Percentiles rank a stretch among this genome's conserved stretches.
These are phyloP conservation scores for Noctuana brunneofusca DNA, from an alignment of 2,888 invertebrate genomes.

Conservation along the genomic window DNA sequence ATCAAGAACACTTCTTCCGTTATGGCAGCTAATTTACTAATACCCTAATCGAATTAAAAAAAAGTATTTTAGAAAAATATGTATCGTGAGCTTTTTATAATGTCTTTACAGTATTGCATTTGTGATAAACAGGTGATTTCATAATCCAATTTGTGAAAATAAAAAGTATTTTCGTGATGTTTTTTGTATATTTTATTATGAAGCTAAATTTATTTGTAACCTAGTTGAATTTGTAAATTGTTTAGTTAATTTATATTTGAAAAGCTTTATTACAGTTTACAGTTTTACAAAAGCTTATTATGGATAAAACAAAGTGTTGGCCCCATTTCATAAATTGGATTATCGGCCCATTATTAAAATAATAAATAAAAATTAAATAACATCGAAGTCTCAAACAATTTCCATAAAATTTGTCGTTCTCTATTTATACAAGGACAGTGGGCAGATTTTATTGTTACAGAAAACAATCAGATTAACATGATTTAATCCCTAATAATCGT, in stretches of 20 bases:
- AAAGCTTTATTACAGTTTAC: slow-evolving; percentile 58
- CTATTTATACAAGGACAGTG: slow-evolving; percentile 41
- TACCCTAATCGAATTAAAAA: slow-evolving; percentile 52
- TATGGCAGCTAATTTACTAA: slow-evolving; percentile 41
- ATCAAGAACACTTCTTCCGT: slow-evolving; percentile 43
- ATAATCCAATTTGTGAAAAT: slow-evolving; percentile 56
- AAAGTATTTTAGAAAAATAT: slow-evolving; percentile 48
- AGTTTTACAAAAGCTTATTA: slow-evolving; percentile 53
- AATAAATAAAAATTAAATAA: slow-evolving; percentile 40
- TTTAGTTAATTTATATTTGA: slow-evolving; percentile 44
- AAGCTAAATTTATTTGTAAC: slow-evolving; percentile 34
- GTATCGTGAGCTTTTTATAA: slow-evolving; percentile 76
- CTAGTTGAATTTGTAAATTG: slow-evolving; percentile 37
- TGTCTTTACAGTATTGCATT: slow-evolving; percentile 59
- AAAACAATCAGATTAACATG: slow-evolving; percentile 9
- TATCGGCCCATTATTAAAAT: slow-evolving; percentile 38
- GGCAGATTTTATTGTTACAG: slow-evolving; percentile 34
- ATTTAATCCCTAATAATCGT: slow-evolving; percentile 12
- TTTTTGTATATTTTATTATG: slow-evolving; percentile 40
- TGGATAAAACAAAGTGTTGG: slow-evolving; percentile 41
- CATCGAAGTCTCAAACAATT: slow-evolving; percentile 56
- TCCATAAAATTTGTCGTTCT: slow-evolving; percentile 39
- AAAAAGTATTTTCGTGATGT: slow-evolving; percentile 39
- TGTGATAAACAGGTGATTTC: slow-evolving; percentile 52
- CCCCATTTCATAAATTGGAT: too few relatives aligned